These are phyloP conservation scores for Coelinius sp. DNA, from an alignment of 2,888 invertebrate species.

Conservation along the genomic window DNA sequence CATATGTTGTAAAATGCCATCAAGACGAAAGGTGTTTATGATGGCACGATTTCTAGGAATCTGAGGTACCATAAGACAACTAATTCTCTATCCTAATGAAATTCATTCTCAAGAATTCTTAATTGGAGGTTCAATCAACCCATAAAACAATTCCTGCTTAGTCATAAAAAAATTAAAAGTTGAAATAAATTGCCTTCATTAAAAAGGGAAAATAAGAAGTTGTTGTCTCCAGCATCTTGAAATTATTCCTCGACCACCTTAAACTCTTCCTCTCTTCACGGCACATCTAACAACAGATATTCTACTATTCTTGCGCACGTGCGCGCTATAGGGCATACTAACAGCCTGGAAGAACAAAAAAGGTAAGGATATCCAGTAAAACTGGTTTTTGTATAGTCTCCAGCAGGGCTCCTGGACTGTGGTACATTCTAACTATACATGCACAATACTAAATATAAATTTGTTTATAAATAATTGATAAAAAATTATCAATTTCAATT, in stretches of 20 bases:
- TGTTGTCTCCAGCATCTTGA: neutral
- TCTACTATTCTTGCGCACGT: slow-evolving; percentile 55
- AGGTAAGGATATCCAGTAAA: slow-evolving; percentile 36
- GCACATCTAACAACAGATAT: neutral
- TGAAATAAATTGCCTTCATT: too few relatives aligned
- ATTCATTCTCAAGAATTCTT: neutral
- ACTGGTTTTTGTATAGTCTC: slow-evolving; percentile 47
- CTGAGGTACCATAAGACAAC: neutral
- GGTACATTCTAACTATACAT: slow-evolving; percentile 24
- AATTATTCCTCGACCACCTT: neutral
- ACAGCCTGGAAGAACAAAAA: slow-evolving; percentile 39
- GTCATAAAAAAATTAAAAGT: too few relatives aligned
- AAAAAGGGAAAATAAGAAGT: neutral
- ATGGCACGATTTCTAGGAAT: neutral
- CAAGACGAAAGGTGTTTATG: neutral
- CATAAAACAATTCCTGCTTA: too few relatives aligned
- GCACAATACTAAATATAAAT: too few relatives aligned
- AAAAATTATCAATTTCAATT: too few relatives aligned
- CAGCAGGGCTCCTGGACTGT: slow-evolving; percentile 23
- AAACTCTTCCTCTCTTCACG: neutral
- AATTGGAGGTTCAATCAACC: neutral
- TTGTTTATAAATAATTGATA: too few relatives aligned
- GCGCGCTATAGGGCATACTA: slow-evolving; percentile 49
- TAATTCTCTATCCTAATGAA: neutral
- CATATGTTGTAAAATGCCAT: neutral